Conservation (phyloP, 2,888 invertebrate species). For the Epiperipatus broadwayi region DNA sequence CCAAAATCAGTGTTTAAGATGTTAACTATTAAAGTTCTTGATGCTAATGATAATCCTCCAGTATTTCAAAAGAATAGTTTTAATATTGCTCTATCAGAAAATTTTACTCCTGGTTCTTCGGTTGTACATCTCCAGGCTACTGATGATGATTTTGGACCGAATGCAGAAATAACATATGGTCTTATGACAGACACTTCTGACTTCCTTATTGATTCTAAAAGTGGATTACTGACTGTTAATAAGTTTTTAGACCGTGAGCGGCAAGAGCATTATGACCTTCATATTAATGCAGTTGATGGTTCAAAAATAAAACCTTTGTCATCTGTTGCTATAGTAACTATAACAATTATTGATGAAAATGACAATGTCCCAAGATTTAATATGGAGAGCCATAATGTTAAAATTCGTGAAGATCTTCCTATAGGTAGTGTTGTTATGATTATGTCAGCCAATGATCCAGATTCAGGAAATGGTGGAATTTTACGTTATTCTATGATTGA, state of each 20-base stretch:
- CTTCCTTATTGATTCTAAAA: slow-evolving; percentile 54
- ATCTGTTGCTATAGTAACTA: slow-evolving; percentile 61
- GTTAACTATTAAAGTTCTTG: slow-evolving; percentile 55
- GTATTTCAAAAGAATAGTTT: slow-evolving; percentile 45
- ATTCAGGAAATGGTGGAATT: slow-evolving; percentile 59
- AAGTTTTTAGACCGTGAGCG: slow-evolving; percentile 55
- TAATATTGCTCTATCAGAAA: slow-evolving; percentile 42
- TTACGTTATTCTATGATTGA: slow-evolving; percentile 55
- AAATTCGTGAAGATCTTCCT: slow-evolving; percentile 76
- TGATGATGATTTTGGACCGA: slow-evolving; percentile 50
- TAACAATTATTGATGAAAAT: slow-evolving; percentile 51
- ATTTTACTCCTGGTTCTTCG: slow-evolving; percentile 60
- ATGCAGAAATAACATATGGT: slow-evolving; percentile 41
- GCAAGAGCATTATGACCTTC: slow-evolving; percentile 57
- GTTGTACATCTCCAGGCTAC: slow-evolving; percentile 64
- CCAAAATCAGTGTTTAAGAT: slow-evolving; percentile 55
- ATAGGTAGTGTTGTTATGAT: slow-evolving; percentile 65
- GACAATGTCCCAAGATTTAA: slow-evolving; percentile 69
- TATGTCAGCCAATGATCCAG: slow-evolving; percentile 62
- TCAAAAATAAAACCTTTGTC: slow-evolving; percentile 40
- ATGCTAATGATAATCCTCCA: slow-evolving; percentile 79
- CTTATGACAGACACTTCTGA: slow-evolving; percentile 30
- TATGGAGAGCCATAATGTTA: slow-evolving; percentile 39
- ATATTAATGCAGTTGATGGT: slow-evolving; percentile 51
- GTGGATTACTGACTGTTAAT: slow-evolving; percentile 55